phyloP scores from a whole-genome alignment of 2,888 invertebrate species.

The Xanthia icteritia region DNA sequence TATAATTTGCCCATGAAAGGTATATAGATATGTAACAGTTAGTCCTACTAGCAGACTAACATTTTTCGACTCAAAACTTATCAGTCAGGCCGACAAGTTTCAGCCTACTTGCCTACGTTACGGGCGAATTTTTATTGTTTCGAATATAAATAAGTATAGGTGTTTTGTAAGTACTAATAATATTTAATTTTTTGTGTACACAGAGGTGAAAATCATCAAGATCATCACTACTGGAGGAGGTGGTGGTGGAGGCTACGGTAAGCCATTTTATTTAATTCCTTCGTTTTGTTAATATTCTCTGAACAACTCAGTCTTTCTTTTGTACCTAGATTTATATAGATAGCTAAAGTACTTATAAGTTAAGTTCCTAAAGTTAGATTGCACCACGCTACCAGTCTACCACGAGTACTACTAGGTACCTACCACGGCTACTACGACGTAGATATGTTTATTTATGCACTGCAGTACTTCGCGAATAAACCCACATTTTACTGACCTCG shows the following conservation, averaged over 20 bases:
- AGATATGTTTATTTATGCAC: constrained; percentile 17
- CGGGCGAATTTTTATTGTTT: background rate
- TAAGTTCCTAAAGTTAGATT: constrained; percentile 20
- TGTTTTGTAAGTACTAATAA: background rate
- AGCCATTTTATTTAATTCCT: constrained; percentile 32
- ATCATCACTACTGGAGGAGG: constrained; percentile 69
- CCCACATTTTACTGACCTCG: constrained; percentile 42
- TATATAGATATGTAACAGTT: background rate
- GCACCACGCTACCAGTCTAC: background rate
- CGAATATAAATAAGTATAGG: background rate
- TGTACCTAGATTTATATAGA: background rate
- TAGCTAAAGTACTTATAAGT: background rate
- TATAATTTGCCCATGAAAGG: background rate
- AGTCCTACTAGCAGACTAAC: background rate
- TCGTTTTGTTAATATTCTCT: background rate
- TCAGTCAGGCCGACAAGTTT: background rate
- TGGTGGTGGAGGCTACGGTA: constrained; percentile 74
- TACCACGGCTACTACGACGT: background rate
- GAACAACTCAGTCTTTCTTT: background rate
- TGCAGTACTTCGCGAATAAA: constrained; percentile 15
- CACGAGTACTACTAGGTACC: background rate
- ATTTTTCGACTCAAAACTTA: too few species aligned
- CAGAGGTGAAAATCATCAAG: constrained; percentile 68
- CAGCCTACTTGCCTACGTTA: background rate
- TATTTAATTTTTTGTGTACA: constrained; percentile 40